Base-by-base conservation (phyloP, 2,888 invertebrate species). In the Ypsolopha sequella region DNA sequence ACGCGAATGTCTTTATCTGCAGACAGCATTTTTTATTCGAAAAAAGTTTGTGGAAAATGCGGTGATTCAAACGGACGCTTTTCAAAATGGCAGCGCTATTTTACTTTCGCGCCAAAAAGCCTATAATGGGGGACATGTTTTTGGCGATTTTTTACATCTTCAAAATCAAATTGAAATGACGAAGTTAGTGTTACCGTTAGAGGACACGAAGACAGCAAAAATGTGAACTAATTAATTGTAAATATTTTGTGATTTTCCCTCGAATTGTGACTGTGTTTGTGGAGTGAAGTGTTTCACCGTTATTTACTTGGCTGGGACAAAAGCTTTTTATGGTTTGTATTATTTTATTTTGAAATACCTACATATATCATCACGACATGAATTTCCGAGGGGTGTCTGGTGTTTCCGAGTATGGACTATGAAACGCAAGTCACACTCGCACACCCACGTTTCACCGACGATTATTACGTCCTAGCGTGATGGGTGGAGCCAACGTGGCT, bases 111-210 rank as follows among this genome's bases (percentile, higher is more conserved):
- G 84, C 81, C 78, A 81, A 75, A 80, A 80, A 79, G 70, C 65
- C 72, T 56, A 77, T 68, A 57, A 78, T 80, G 77, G 73, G 69
- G 60, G 73, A 68, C 48, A 55, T 64, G 46, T 66, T 72, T 56
- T 71, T 74, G 54, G 73, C 78, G 58, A 74, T 78, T 48, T 84
- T 76, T 60, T 80, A 76, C 61, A 70, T 82, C 60, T 84, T 85
- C 59, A 85, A 85, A 81, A 85, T 82, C 57, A 85, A 85, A 71
- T 76, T 82, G 77, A 85, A 85, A 85, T 84, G 84, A 85, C 72
- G 74, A 72, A 69, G 58, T 61, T 61, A 53, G 33, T 35, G 45
- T 59, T 56, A 52, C 59, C 57, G 63, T 59, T 55, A 54, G 55
- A 57, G 55, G 51, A 58, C 35, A 54, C 63, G 58, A 63, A 66